These are phyloP conservation scores for Isurus oxyrinchus DNA, from an alignment of 2,113 vertebrate genomes.

Conservation along the genomic window DNA sequence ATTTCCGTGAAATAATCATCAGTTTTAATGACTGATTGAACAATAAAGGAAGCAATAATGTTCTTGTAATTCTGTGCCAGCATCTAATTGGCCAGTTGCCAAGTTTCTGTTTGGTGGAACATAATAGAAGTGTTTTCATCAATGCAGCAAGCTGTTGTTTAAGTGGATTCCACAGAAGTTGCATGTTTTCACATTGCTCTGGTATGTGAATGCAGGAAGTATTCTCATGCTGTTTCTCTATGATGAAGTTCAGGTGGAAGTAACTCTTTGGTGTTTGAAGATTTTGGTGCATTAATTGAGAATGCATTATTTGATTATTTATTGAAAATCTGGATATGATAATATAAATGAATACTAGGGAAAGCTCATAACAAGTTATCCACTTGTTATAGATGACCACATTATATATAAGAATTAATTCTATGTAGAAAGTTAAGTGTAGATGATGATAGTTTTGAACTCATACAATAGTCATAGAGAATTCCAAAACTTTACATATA, in stretches of 20 bases:
- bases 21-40: conserved; percentile 11
- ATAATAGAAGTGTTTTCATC: no score
- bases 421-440: neutral
- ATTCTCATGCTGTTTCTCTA: neutral
- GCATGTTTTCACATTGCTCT: neutral
- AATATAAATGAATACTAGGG: neutral
- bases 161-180: neutral
- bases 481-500: neutral
- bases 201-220: neutral
- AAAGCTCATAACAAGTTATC: neutral
- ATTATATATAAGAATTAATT: neutral
- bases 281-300: neutral
- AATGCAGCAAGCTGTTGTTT: neutral
- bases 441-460: neutral
- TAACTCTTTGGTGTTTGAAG: neutral
- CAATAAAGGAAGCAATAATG: neutral
- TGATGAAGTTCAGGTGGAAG: neutral
- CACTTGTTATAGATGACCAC: neutral
- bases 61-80: neutral
- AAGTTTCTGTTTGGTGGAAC: neutral
- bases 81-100: conserved; percentile 1
- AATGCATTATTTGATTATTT: neutral
- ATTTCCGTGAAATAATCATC: conserved; percentile 17
- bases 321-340: neutral
- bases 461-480: neutral